These are phyloP conservation scores for Apodemus sylvaticus DNA, from an alignment of 2,113 vertebrate genomes.

Conservation along the genomic window DNA sequence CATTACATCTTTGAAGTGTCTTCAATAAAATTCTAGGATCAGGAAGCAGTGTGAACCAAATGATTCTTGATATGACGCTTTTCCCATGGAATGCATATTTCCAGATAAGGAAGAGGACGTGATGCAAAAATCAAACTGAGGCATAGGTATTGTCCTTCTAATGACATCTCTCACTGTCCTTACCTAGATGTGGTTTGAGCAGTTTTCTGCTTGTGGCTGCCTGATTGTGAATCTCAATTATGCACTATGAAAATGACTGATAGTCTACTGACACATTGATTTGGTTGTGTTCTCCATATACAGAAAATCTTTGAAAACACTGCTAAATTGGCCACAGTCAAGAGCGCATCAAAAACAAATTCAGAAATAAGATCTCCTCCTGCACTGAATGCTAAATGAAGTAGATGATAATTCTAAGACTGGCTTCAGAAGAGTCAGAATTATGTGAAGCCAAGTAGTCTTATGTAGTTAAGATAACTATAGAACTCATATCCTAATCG, in stretches of 20 bases:
- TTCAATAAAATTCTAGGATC: not conserved
- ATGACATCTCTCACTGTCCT: not conserved
- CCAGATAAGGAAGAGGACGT: not conserved
- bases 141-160: not conserved
- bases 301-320: not conserved
- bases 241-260: not conserved
- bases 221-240: not conserved
- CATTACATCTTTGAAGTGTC: not conserved
- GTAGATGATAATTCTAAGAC: accelerated
- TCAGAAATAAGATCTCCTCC: not conserved
- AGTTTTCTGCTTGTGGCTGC: not conserved
- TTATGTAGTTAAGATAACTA: not conserved
- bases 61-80: not conserved
- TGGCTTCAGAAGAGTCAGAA: not conserved
- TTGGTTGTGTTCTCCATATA: not conserved
- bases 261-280: not conserved
- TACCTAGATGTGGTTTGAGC: not conserved
- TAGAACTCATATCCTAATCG: not conserved
- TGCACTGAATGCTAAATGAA: not conserved
- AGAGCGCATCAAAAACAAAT: not conserved
- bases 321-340: not conserved
- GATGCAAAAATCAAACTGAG: not conserved
- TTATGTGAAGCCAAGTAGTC: not conserved
- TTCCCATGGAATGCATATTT: not conserved
- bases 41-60: not conserved